A percentile compares a stretch with the other conserved stretches of the same genome.
Evolutionary conservation across 1,140 invertebrate species (phyloP).

Genomic region (Eumaeus atala): DNA sequence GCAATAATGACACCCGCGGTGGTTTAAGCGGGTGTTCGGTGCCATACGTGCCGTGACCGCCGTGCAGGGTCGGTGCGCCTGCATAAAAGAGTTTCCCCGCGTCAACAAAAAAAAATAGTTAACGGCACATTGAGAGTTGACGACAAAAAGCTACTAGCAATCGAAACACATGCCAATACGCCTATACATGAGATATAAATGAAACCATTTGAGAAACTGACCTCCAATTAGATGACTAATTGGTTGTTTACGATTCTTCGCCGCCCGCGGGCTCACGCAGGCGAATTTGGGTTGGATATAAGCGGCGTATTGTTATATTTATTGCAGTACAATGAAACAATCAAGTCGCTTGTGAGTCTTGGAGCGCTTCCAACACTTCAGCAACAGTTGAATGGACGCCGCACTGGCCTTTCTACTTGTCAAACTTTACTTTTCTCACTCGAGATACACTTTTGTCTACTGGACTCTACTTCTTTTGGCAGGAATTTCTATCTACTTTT

Average conservation of each 20-base stretch:
- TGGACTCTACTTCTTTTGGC: too few relatives aligned
- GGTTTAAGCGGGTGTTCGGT: too few relatives aligned
- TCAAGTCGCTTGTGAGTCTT: slow-evolving; percentile 26
- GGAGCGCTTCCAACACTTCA: slow-evolving; percentile 26
- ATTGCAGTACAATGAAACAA: slow-evolving; percentile 29
- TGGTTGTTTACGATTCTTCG: slow-evolving; percentile 4
- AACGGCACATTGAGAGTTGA: too few relatives aligned
- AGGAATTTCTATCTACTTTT: too few relatives aligned
- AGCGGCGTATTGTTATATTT: slow-evolving; percentile 26
- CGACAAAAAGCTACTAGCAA: not conserved
- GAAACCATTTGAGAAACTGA: slow-evolving; percentile 4
- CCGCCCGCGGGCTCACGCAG: not conserved
- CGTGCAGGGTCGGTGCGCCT: too few relatives aligned
- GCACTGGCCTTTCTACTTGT: slow-evolving; percentile 12
- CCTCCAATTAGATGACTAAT: slow-evolving; percentile 7
- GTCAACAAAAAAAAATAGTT: too few relatives aligned
- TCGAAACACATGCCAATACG: not conserved
- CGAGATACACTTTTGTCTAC: not conserved
- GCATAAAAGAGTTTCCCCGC: too few relatives aligned
- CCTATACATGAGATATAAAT: slow-evolving; percentile 1
- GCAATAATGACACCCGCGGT: too few relatives aligned
- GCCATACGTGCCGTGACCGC: too few relatives aligned
- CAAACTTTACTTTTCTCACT: slow-evolving; percentile 10
- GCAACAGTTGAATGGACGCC: slow-evolving; percentile 24
- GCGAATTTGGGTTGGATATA: slow-evolving; percentile 14